Conservation (phyloP, 2,797 vertebrate species). For the Paguma larvata region DNA sequence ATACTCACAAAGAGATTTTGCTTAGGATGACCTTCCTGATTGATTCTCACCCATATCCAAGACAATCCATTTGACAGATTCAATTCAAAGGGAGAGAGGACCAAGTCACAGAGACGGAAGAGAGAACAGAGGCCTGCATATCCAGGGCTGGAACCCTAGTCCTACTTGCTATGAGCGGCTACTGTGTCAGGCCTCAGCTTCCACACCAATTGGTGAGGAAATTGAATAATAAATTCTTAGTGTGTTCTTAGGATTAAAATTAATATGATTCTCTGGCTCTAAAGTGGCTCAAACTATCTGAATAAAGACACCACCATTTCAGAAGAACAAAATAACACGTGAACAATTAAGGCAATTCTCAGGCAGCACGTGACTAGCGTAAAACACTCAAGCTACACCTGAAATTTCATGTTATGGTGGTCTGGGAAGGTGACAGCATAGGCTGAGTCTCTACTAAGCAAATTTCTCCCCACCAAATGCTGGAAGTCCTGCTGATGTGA, state of each 20-base stretch:
- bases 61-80: background rate
- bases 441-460: background rate
- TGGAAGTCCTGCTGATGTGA: background rate
- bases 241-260: background rate
- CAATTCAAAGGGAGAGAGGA: background rate
- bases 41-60: background rate
- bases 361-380: background rate
- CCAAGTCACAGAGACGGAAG: background rate
- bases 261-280: background rate
- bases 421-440: background rate
- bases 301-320: background rate
- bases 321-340: slow-evolving; percentile 12
- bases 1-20: background rate
- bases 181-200: background rate
- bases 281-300: background rate
- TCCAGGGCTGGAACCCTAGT: background rate
- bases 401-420: background rate
- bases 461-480: background rate
- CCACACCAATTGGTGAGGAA: background rate
- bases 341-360: background rate
- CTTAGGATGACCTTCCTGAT: background rate
- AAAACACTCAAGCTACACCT: background rate
- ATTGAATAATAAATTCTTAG: background rate
- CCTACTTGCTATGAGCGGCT: background rate
- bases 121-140: background rate